Base-by-base conservation (phyloP, 2,113 vertebrate species). In the Theristicus caerulescens region DNA sequence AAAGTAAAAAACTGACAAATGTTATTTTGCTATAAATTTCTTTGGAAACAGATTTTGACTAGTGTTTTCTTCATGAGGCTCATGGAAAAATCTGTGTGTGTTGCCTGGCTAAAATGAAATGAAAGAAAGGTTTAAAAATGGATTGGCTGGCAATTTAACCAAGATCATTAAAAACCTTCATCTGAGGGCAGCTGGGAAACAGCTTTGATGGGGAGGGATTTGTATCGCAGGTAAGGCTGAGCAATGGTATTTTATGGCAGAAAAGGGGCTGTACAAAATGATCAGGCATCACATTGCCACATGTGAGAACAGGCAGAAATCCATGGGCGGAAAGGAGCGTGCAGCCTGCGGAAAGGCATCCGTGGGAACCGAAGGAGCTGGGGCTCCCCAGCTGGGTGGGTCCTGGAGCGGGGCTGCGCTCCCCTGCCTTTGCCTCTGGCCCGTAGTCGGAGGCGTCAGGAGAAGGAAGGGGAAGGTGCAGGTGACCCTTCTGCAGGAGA, bases 371-470 rank as follows among this genome's bases (percentile, higher is more conserved):
- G 7, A 32, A 11, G 55, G 17, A 42, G 36, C 21, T 1, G 8
- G 21, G 25, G 22, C n/a, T n/a, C 24, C 24, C 34, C 3, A 6
- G 52, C 79, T 38, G 27, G 5, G 1, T 29, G 70, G 16, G 27
- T 13, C 13, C 17, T 0, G 2, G 24, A 54, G 47, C 47, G 61
- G 44, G 44, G 58, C 47, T 44, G 42, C 4, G 6, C 17, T 18
- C 54, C 16, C 29, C 32, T 12, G 7, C 31, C 69, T 24, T 64
- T 4, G 0, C n/a, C 59, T 22, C n/a, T 11, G 7, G 40, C 24
- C 32, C 1, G 4, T 2, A 1, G 16, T 6, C 4, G 3, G 38
- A 32, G 82, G 26, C 2, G 1, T 3, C 12, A 2, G 34, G 40
- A 31, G 36, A 6, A 46, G 42, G 57, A 49, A 17, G 58, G 31